Base-by-base conservation (phyloP, 2,797 vertebrate species). In the Poeciliopsis presidionis region DNA sequence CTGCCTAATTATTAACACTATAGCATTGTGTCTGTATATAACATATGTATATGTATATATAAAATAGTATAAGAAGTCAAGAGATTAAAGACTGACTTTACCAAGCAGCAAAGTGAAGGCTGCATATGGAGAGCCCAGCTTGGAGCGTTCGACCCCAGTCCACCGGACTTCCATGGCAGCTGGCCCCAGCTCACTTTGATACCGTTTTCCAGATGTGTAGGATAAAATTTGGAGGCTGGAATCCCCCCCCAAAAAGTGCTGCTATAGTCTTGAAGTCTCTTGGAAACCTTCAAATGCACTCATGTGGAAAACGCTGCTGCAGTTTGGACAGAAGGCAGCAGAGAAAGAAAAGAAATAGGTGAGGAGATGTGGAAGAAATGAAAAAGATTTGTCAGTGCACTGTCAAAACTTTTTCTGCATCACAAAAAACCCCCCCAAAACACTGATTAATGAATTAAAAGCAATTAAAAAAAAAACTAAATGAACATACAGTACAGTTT, bases 131-230 rank as follows among this genome's bases (percentile, higher is more conserved):
- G 86, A 81, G 81, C 88, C 90, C 79, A 78, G 80, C 81, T 86
- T 88, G 20, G n/a, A 77, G 84, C 84, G 74, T 81, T 87, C 76
- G 67, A 83, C 82, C 72, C 87, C 80, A 82, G 49, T 86, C 86
- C 89, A 87, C 90, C 69, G 87, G 81, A 90, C 89, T 84, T 95
- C 94, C 95, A 96, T 96, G 86, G 85, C 85, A 71, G 80, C 88
- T 86, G 69, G 83, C 16, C 77, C 79, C 7, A 75, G 41, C 43
- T 79, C 36, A 2, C 14, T 72, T 4, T 22, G 71, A 78, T 53
- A 3, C 61, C 0, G 65, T 36, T 46, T 74, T 73, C 75, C 51
- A 82, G 73, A 59, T 77, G 28, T 65, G n/a, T 47, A 51, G 73
- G 75, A 53, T 46, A 57, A 13, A 77, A 82, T 74, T 5, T 53